Evolutionary conservation across 1,140 invertebrate species (phyloP).

Genomic region (Pteromalus puparum): DNA sequence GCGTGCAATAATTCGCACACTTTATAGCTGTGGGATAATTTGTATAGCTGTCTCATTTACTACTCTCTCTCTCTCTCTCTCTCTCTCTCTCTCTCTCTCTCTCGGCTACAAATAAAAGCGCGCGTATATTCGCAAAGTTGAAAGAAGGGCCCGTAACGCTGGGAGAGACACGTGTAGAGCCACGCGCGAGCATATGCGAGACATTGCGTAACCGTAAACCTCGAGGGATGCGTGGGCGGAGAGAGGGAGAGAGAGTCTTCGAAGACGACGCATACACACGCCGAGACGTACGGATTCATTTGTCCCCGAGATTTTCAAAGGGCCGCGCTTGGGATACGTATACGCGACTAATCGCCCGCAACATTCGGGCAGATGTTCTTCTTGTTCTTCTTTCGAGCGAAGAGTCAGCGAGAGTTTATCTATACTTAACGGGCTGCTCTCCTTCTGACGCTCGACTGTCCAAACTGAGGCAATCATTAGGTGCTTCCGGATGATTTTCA

Average conservation of each 20-base stretch:
- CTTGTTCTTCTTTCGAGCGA: background rate
- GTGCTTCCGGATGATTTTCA: background rate
- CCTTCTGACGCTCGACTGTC: background rate
- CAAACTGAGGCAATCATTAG: slow-evolving; percentile 36
- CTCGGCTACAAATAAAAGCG: background rate
- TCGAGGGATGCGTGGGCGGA: slow-evolving; percentile 66
- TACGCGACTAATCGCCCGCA: slow-evolving; percentile 61
- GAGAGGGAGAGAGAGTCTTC: slow-evolving; percentile 1
- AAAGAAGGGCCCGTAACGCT: background rate
- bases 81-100: background rate
- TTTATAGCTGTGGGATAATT: slow-evolving; percentile 1
- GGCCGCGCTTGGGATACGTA: slow-evolving; percentile 25
- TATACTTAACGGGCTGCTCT: slow-evolving; percentile 3
- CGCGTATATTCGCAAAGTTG: background rate
- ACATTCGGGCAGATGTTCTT: slow-evolving; percentile 64
- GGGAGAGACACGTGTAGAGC: slow-evolving; percentile 53
- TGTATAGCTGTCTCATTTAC: background rate
- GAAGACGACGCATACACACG: slow-evolving; percentile 16
- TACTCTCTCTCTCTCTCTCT: background rate
- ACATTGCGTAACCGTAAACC: slow-evolving; percentile 67
- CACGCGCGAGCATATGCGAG: slow-evolving; percentile 59
- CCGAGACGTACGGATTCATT: background rate
- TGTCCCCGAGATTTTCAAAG: slow-evolving; percentile 33
- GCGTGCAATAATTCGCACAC: slow-evolving; percentile 2
- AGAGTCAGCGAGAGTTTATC: slow-evolving; percentile 16